Evolutionary conservation across 2,888 invertebrate genomes (phyloP).

Genomic region (Dinocampus coccinellae): DNA sequence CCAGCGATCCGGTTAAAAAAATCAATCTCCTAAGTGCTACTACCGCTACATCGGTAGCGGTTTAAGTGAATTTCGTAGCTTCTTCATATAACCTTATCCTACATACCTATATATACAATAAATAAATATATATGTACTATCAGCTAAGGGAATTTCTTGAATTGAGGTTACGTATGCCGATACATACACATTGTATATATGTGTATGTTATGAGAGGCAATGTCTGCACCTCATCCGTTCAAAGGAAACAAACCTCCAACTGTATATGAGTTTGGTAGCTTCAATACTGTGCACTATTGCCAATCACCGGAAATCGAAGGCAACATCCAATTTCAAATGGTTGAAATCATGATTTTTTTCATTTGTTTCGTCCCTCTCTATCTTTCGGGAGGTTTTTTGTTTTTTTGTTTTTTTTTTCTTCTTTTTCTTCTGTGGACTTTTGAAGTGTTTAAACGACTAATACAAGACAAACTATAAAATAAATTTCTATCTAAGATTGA

Average conservation of each 20-base stretch:
- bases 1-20: conserved; percentile 22
- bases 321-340: conserved; percentile 7
- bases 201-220: neutral
- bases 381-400: too few relatives aligned
- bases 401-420: neutral
- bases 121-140: neutral
- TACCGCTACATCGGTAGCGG: conserved; percentile 9
- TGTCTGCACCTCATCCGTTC: conserved; percentile 29
- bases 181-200: neutral
- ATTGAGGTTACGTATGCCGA: conserved; percentile 13
- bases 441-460: too few relatives aligned
- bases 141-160: neutral
- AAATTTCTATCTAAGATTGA: too few relatives aligned
- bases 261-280: conserved; percentile 16
- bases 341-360: neutral
- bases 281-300: neutral
- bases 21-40: conserved; percentile 31
- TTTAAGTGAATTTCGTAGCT: conserved; percentile 29
- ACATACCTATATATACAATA: neutral
- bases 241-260: conserved; percentile 23
- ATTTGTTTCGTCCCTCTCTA: neutral
- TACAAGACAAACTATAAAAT: too few relatives aligned
- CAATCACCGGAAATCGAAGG: conserved; percentile 23
- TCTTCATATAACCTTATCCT: neutral
- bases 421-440: neutral